Conservation (phyloP, 2,888 invertebrate species). For the Hipparchia semele region DNA sequence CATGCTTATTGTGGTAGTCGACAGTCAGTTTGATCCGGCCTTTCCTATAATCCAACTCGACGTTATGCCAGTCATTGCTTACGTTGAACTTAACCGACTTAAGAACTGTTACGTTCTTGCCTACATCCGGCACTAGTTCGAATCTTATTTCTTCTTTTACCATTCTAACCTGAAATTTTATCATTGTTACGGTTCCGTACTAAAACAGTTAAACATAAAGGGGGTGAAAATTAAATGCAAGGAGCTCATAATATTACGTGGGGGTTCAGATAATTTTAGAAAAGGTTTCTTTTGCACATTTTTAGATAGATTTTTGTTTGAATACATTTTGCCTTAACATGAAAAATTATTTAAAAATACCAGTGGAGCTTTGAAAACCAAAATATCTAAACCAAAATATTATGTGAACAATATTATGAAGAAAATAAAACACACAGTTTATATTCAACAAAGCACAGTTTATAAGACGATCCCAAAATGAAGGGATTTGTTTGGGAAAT, state of each 20-base stretch:
- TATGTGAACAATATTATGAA: not conserved
- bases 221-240: too few relatives aligned
- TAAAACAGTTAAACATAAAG: too few relatives aligned
- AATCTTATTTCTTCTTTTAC: constrained; percentile 94
- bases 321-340: too few relatives aligned
- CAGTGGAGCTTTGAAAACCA: too few relatives aligned
- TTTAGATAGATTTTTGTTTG: too few relatives aligned
- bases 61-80: constrained; percentile 92
- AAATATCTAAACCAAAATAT: not conserved
- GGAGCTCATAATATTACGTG: too few relatives aligned
- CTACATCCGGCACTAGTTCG: constrained; percentile 88
- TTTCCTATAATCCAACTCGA: constrained; percentile 89
- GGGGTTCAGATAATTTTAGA: too few relatives aligned
- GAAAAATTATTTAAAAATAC: too few relatives aligned
- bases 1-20: constrained; percentile 89
- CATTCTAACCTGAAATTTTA: constrained; percentile 85
- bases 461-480: too few relatives aligned
- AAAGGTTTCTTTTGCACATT: too few relatives aligned
- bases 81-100: constrained; percentile 92
- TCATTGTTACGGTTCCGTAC: not conserved
- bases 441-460: not conserved
- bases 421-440: too few relatives aligned
- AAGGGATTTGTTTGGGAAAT: too few relatives aligned
- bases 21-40: constrained; percentile 89
- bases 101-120: constrained; percentile 89